phyloP scores from a whole-genome alignment of 1,140 invertebrate genomes.

The Drosophila parabipectinata region DNA sequence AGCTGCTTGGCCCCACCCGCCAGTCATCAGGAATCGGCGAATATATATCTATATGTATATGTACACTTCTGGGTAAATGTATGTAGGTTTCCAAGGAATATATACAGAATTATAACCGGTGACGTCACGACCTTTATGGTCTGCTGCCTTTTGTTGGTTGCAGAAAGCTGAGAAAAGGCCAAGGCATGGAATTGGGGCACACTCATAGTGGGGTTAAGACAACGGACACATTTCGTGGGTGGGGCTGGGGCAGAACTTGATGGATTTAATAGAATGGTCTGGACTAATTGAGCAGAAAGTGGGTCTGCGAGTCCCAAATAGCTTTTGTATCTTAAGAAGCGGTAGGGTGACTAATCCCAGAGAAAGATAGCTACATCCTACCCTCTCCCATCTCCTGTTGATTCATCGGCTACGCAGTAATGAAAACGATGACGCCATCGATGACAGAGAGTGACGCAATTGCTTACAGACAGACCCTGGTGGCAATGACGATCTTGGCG shows the following conservation, averaged over 20 bases:
- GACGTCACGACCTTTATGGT: constrained; percentile 68
- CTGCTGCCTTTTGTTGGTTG: constrained; percentile 59
- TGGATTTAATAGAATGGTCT: not conserved
- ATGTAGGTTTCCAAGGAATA: not conserved
- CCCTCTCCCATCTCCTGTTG: not conserved
- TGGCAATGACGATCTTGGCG: constrained; percentile 11
- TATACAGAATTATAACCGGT: constrained; percentile 10
- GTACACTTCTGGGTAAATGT: not conserved
- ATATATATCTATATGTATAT: not conserved
- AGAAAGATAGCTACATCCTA: not conserved
- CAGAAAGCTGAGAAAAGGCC: constrained; percentile 33
- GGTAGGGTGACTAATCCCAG: too few relatives aligned
- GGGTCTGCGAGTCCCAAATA: too few relatives aligned
- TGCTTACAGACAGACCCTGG: constrained; percentile 39
- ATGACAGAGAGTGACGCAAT: constrained; percentile 46
- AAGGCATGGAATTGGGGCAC: constrained; percentile 17
- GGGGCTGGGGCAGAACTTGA: not conserved
- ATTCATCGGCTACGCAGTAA: constrained; percentile 27
- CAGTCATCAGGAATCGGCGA: not conserved
- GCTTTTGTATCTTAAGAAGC: too few relatives aligned
- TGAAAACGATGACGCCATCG: constrained; percentile 13
- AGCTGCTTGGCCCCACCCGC: not conserved
- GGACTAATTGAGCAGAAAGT: not conserved
- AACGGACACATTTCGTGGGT: constrained; percentile 1
- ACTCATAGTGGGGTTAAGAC: constrained; percentile 1